A percentile compares a stretch with the other conserved stretches of the same genome.
phyloP scores from a whole-genome alignment of 1,140 invertebrate species.

The Zophobas morio region DNA sequence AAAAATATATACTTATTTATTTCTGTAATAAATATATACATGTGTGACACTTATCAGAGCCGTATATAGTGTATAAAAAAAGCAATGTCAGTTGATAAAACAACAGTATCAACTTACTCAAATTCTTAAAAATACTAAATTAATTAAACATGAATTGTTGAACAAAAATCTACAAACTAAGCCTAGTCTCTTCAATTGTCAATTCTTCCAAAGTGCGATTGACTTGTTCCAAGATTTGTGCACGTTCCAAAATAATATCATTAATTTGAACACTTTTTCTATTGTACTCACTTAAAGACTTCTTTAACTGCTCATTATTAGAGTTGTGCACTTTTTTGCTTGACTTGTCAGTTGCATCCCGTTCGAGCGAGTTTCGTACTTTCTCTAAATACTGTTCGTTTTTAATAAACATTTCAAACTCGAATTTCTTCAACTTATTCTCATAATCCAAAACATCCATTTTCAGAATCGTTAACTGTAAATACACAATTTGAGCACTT shows the following conservation, averaged over 20 bases:
- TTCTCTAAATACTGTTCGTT: constrained; percentile 59
- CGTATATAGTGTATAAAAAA: too few species aligned
- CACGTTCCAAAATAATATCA: constrained; percentile 54
- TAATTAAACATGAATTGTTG: too few species aligned
- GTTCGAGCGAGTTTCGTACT: constrained; percentile 48
- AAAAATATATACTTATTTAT: too few species aligned
- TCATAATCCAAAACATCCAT: constrained; percentile 74
- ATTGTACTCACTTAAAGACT: constrained; percentile 50
- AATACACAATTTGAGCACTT: constrained; percentile 84
- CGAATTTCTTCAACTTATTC: constrained; percentile 60
- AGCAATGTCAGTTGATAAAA: too few species aligned
- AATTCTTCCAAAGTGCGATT: constrained; percentile 52
- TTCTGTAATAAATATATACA: too few species aligned
- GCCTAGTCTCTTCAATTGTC: not conserved
- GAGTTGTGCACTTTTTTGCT: constrained; percentile 4
- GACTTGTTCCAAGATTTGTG: constrained; percentile 51
- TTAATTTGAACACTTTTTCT: constrained; percentile 54
- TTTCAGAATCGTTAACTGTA: constrained; percentile 82
- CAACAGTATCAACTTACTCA: too few species aligned
- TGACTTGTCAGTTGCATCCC: constrained; percentile 35
- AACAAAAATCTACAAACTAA: too few species aligned
- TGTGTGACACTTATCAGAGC: too few species aligned
- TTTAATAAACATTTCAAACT: constrained; percentile 60
- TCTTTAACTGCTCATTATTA: constrained; percentile 53
- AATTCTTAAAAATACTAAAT: too few species aligned